Base-by-base conservation (phyloP, 2,888 invertebrate species). In the Choristoneura rosaceana region DNA sequence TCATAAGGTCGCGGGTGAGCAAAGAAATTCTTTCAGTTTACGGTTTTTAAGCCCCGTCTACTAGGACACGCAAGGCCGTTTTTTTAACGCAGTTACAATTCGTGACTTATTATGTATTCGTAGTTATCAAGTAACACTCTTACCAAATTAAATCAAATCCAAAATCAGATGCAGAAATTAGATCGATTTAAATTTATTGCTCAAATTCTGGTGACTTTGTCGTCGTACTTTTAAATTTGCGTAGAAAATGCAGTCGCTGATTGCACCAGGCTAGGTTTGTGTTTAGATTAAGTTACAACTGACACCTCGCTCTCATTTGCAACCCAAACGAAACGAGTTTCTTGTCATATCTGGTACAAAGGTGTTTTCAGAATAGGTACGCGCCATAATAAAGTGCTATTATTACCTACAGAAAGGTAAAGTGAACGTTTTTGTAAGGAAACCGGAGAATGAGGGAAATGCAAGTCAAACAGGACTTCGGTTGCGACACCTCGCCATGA, bases 241-340 rank as follows among this genome's bases (percentile, higher is more conserved):
- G 65, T 52, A 58, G 41, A 62, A 71, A 71, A 62, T 71, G 43
- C 14, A 71, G 34, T 61, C 38, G 34, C 47, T 68, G 38, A 73
- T 73, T 73, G 59, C 71, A 33, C 33, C 15, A 12, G 25, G 38
- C 50, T 59, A 43, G 38, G 55, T 68, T 59, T 58, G 68, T 58
- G 68, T 50, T 17, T 52, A 52, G 52, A 71, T 68, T 71, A 62
- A 25, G 25, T 47, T 60, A 41, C 43, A n/a, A 64, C 59, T 68
- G 63, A 34, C 66, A 67, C 38, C n/a, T 38, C 45, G 10, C 34
- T 17, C 70, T 70, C 62, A 79, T 79, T 78, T 74, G 74, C 74
- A 70, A 75, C 73, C 63, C 74, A 70, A 77, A 67, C 74, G 50
- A 47, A 74, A 74, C 75, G 60, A 76, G 76, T 71, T 74, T 60